A percentile compares a stretch with the other conserved stretches of the same genome.
phyloP scores from a whole-genome alignment of 2,113 vertebrate genomes.

The Octodon degus region DNA sequence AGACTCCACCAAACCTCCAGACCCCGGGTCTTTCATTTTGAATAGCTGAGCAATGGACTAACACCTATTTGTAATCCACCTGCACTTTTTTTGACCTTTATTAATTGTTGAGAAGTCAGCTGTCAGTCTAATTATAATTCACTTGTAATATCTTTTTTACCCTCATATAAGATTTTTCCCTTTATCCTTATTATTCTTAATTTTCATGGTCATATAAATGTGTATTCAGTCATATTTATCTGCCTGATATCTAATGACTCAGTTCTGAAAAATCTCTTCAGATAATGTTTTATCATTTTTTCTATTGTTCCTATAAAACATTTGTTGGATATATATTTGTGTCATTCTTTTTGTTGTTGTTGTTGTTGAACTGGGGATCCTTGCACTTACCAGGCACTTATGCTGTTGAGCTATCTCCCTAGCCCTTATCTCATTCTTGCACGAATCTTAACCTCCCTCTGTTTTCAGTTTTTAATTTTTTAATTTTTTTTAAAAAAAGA shows the following conservation, averaged over 20 bases:
- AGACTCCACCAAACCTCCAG: no score
- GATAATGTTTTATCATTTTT: neutral
- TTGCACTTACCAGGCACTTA: no score
- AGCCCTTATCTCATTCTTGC: neutral
- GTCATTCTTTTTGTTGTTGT: neutral
- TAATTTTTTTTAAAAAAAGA: no score
- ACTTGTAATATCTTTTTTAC: neutral
- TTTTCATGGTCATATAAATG: neutral
- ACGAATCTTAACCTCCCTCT: neutral
- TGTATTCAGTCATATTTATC: neutral
- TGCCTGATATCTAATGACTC: neutral
- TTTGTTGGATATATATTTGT: neutral
- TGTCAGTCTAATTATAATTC: neutral
- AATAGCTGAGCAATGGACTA: neutral
- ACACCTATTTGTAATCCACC: neutral
- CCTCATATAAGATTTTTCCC: neutral
- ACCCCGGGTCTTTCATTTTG: neutral
- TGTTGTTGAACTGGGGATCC: no score
- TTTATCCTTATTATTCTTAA: neutral
- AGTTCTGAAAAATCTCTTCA: constrained; percentile 21
- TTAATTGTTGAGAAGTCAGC: neutral
- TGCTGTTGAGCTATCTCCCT: no score
- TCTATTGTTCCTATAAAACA: neutral
- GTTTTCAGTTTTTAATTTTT: no score
- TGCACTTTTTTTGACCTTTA: constrained; percentile 9